Evolutionary conservation across 2,113 vertebrate genomes (phyloP).

Genomic region (Lagopus leucura): DNA sequence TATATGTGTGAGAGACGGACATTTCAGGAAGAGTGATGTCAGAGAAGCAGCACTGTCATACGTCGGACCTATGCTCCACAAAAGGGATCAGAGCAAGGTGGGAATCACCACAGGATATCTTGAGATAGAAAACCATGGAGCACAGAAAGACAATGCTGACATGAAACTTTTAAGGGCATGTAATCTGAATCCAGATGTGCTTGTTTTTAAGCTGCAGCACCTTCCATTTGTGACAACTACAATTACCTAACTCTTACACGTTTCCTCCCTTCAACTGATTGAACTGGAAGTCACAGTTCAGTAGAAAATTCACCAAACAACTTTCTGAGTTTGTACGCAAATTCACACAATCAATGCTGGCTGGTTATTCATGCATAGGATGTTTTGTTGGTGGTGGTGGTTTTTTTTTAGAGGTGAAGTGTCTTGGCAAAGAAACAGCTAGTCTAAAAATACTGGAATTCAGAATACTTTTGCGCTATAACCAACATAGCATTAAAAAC

Average conservation of each 20-base stretch:
- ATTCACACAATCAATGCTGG: background rate
- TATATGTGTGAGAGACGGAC: background rate
- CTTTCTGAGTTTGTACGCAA: background rate
- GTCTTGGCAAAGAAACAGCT: background rate
- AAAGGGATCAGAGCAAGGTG: background rate
- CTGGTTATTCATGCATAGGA: background rate
- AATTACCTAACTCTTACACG: background rate
- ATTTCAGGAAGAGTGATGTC: background rate
- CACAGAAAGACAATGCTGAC: accelerated
- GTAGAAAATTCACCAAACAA: background rate
- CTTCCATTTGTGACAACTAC: background rate
- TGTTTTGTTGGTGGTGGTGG: background rate
- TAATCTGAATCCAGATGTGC: background rate
- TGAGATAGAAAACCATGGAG: background rate
- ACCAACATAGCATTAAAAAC: background rate
- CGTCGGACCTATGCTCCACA: background rate
- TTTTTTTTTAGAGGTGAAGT: background rate
- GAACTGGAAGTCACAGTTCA: background rate
- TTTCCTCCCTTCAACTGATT: background rate
- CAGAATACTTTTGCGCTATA: background rate
- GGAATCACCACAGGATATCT: accelerated
- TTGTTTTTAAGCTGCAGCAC: background rate
- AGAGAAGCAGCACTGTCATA: background rate
- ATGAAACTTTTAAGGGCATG: background rate
- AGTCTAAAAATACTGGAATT: background rate